These are phyloP conservation scores for Spheniscus humboldti DNA, from an alignment of 2,797 vertebrate species.

Conservation along the genomic window DNA sequence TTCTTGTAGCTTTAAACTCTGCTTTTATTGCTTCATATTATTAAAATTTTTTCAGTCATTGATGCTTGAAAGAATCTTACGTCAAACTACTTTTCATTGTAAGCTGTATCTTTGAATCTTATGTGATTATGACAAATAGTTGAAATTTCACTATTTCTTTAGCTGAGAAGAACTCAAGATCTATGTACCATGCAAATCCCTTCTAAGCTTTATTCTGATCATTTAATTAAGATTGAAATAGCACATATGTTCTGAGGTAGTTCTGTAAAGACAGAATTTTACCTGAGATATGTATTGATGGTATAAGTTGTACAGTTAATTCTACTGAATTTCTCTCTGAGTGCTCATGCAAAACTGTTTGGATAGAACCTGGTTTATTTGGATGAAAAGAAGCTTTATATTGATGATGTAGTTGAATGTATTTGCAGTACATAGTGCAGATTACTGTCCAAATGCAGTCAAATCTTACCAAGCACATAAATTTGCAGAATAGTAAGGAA, in stretches of 20 bases:
- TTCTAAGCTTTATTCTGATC: not conserved
- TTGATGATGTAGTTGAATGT: slow-evolving; percentile 8
- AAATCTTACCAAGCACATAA: not conserved
- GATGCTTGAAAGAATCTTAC: not conserved
- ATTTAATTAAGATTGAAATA: not conserved
- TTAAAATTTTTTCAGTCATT: not conserved
- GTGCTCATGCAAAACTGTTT: not conserved
- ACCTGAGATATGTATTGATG: not conserved
- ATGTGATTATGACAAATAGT: not conserved
- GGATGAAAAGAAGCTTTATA: not conserved
- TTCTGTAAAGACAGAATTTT: slow-evolving; percentile 8
- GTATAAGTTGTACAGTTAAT: not conserved
- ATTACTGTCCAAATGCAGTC: not conserved
- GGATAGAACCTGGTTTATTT: not conserved
- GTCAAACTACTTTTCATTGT: not conserved
- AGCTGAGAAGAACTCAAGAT: not conserved
- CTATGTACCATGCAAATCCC: not conserved
- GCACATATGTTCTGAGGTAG: not conserved
- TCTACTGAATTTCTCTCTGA: not conserved
- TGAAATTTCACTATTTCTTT: not conserved
- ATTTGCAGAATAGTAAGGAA: not conserved
- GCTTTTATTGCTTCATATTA: not conserved
- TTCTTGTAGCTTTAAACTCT: not conserved
- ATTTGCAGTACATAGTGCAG: not conserved
- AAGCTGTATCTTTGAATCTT: not conserved